Conservation (phyloP, 2,113 vertebrate species). For the Tetrao urogallus region DNA sequence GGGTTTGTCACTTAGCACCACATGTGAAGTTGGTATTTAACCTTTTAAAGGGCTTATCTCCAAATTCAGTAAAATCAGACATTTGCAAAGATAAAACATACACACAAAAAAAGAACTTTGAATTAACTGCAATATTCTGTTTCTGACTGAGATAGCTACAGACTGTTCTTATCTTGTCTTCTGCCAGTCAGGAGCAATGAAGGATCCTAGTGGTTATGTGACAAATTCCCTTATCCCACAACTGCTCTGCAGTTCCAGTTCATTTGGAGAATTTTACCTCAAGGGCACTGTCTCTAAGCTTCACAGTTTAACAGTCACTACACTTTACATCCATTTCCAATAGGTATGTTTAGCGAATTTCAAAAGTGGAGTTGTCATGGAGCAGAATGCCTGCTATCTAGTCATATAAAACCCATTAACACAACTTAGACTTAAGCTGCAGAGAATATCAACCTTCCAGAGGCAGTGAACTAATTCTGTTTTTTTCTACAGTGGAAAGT, state of each 20-base stretch:
- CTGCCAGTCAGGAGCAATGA: conserved; percentile 57
- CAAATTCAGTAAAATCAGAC: neutral
- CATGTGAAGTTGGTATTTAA: neutral
- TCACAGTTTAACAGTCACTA: conserved; percentile 53
- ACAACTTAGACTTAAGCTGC: conserved; percentile 35
- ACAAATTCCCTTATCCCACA: conserved; percentile 59
- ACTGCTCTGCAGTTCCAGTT: conserved; percentile 53
- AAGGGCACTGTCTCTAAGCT: conserved; percentile 51
- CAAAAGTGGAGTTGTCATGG: conserved; percentile 59
- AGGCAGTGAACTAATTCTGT: neutral
- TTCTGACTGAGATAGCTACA: neutral
- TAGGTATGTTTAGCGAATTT: conserved; percentile 34
- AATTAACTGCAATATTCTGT: neutral
- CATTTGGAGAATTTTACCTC: conserved; percentile 65
- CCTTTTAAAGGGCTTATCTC: conserved; percentile 6
- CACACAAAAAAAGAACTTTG: neutral
- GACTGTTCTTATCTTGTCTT: conserved; percentile 48
- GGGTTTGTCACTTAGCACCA: neutral
- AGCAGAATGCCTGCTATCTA: conserved; percentile 55
- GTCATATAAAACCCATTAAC: conserved; percentile 61
- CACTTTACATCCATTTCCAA: conserved; percentile 61
- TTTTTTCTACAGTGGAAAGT: neutral
- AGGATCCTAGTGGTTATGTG: conserved; percentile 42
- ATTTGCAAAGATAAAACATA: neutral
- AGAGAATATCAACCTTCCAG: conserved; percentile 47